phyloP scores from a whole-genome alignment of 2,888 invertebrate species.

The Xanthia togata region DNA sequence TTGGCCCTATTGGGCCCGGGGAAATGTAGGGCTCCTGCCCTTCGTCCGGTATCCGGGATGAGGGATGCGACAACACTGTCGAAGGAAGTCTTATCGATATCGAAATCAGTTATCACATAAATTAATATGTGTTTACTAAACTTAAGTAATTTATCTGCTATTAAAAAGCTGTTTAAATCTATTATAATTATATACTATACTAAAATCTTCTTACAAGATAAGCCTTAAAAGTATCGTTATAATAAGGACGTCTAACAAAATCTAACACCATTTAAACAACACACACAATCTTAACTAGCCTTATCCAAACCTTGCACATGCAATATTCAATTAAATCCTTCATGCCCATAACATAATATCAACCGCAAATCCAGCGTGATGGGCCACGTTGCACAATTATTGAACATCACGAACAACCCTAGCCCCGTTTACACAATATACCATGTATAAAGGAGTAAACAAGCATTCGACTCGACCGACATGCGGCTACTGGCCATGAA shows the following conservation, averaged over 20 bases:
- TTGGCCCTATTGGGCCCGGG: conserved; percentile 74
- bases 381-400: conserved; percentile 53
- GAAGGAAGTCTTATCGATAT: conserved; percentile 33
- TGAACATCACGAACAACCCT: conserved; percentile 51
- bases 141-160: background rate
- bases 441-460: conserved; percentile 56
- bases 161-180: background rate
- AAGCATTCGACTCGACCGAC: conserved; percentile 55
- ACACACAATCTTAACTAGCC: conserved; percentile 19
- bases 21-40: conserved; percentile 78
- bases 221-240: background rate
- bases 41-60: conserved; percentile 78
- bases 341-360: conserved; percentile 34
- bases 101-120: background rate
- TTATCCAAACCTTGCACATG: conserved; percentile 9
- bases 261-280: background rate
- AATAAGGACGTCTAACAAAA: background rate
- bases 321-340: conserved; percentile 47
- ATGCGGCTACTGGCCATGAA: conserved; percentile 61
- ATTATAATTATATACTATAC: background rate
- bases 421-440: conserved; percentile 57
- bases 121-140: background rate
- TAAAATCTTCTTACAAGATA: background rate
- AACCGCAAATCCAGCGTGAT: conserved; percentile 43
- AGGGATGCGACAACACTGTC: conserved; percentile 65